These are phyloP conservation scores for Calameuta filiformis DNA, from an alignment of 2,888 invertebrate species.

Conservation along the genomic window DNA sequence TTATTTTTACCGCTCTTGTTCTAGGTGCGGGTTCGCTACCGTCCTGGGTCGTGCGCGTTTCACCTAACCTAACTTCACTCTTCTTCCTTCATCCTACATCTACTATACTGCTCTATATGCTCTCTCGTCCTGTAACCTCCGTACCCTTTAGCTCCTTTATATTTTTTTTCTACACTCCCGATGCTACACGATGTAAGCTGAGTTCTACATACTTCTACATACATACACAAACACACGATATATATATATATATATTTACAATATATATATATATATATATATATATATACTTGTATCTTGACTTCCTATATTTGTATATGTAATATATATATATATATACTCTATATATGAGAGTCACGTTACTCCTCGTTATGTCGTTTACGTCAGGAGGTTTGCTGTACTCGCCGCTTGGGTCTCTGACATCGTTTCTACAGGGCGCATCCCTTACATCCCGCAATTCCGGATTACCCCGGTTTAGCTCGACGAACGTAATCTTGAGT, in stretches of 20 bases:
- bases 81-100: conserved; percentile 5
- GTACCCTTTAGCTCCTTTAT: not conserved
- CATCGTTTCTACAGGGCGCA: not conserved
- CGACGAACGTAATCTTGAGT: not conserved
- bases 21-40: conserved; percentile 3
- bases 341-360: not conserved
- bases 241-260: too few species aligned
- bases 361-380: not conserved
- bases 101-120: not conserved
- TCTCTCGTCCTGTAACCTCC: not conserved
- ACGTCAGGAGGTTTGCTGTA: not conserved
- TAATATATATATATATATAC: not conserved
- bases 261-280: not conserved
- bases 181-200: not conserved
- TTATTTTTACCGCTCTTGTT: conserved; percentile 63
- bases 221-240: too few species aligned
- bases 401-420: not conserved
- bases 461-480: not conserved
- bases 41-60: conserved; percentile 4
- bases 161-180: not conserved
- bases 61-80: conserved; percentile 8
- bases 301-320: not conserved
- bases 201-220: not conserved
- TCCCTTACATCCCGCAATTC: not conserved
- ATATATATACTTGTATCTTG: not conserved